phyloP scores from a whole-genome alignment of 1,140 invertebrate genomes.

The Bilobella aurantiaca region DNA sequence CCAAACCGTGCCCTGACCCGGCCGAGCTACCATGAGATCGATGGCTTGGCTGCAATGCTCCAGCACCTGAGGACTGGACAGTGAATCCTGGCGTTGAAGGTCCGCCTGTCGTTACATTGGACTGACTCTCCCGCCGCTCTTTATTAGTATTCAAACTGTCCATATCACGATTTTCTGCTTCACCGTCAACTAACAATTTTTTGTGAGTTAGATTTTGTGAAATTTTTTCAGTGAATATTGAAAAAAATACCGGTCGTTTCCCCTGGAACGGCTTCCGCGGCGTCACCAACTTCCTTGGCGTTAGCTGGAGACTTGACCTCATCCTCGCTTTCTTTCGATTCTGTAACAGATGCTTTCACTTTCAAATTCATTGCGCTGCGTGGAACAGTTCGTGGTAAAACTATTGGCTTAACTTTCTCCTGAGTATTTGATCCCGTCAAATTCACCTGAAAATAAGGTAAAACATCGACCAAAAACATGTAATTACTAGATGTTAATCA shows the following conservation, averaged over 20 bases:
- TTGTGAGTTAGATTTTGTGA: too few species aligned
- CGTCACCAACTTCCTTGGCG: constrained; percentile 36
- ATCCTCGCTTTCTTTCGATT: constrained; percentile 39
- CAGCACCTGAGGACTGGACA: constrained; percentile 6
- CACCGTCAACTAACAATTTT: too few species aligned
- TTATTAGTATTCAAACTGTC: too few species aligned
- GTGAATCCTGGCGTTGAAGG: constrained; percentile 7
- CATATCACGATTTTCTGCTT: too few species aligned
- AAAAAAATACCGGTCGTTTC: too few species aligned
- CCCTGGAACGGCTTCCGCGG: too few species aligned
- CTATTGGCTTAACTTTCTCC: constrained; percentile 38
- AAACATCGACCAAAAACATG: too few species aligned
- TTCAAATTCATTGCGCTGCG: constrained; percentile 42
- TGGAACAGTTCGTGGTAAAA: constrained; percentile 36
- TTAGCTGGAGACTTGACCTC: constrained; percentile 35
- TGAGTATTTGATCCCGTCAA: constrained; percentile 44
- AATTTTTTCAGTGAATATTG: too few species aligned
- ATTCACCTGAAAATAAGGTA: constrained; percentile 18
- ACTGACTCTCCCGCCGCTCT: not conserved
- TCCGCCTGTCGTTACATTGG: not conserved
- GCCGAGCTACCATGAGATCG: constrained; percentile 11
- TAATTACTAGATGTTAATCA: not conserved
- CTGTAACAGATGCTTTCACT: constrained; percentile 50
- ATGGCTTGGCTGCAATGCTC: constrained; percentile 23
- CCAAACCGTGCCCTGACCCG: constrained; percentile 20